phyloP scores from a whole-genome alignment of 2,888 invertebrate species.

The Prenolepis imparis region DNA sequence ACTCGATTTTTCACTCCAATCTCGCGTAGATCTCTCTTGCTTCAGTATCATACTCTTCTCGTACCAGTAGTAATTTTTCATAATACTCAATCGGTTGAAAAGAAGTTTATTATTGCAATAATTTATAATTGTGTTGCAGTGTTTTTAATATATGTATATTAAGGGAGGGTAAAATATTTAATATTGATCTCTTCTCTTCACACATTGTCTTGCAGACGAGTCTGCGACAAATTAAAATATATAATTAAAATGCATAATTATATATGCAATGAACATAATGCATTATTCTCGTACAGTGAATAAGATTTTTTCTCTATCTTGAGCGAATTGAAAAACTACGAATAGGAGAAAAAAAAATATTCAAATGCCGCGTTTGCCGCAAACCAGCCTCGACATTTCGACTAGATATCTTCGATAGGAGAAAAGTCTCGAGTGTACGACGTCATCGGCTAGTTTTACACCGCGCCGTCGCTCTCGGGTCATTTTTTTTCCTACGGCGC shows the following conservation, averaged over 20 bases:
- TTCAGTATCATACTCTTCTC: background rate
- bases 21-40: background rate
- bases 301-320: background rate
- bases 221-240: background rate
- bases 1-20: background rate
- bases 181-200: background rate
- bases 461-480: constrained; percentile 50
- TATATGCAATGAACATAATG: background rate
- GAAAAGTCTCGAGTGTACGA: constrained; percentile 54
- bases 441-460: constrained; percentile 76
- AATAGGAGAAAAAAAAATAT: background rate
- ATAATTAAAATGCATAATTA: background rate
- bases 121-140: background rate
- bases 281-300: background rate
- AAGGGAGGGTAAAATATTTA: background rate
- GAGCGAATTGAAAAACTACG: background rate
- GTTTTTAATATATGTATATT: background rate
- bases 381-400: constrained; percentile 31
- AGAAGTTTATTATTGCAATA: background rate
- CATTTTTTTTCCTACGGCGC: constrained; percentile 71
- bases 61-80: background rate
- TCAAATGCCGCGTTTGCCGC: background rate
- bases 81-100: background rate
- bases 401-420: constrained; percentile 30
- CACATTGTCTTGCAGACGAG: background rate